Evolutionary conservation across 1,140 invertebrate species (phyloP).

Genomic region (Ostrea edulis): DNA sequence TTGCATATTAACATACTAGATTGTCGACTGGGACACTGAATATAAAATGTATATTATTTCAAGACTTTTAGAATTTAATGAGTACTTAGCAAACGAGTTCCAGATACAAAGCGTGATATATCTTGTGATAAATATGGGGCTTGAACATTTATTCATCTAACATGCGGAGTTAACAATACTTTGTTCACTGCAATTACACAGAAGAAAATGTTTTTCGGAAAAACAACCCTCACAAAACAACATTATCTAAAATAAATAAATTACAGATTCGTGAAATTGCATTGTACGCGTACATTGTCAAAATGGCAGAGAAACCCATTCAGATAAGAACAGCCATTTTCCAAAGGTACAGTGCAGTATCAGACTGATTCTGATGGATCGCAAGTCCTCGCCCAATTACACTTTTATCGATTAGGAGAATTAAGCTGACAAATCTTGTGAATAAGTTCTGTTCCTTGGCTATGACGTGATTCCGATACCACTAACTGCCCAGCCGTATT

Average conservation of each 20-base stretch:
- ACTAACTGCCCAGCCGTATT: not conserved
- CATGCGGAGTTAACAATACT: not conserved
- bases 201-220: not conserved
- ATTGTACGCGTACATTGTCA: not conserved
- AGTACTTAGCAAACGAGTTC: too few species aligned
- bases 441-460: not conserved
- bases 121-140: too few species aligned
- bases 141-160: too few species aligned
- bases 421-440: constrained; percentile 10
- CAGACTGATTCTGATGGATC: not conserved
- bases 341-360: not conserved
- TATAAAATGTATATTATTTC: too few species aligned
- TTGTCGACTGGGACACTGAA: not conserved
- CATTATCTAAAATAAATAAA: not conserved
- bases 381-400: not conserved
- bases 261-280: not conserved
- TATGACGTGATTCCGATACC: constrained; percentile 16
- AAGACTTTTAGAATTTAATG: too few species aligned
- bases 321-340: not conserved
- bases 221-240: not conserved
- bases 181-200: not conserved
- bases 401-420: not conserved
- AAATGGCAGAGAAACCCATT: not conserved
- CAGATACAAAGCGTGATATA: too few species aligned
- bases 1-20: not conserved